Base-by-base conservation (phyloP, 2,888 invertebrate genomes). In the Agrotis exclamationis region DNA sequence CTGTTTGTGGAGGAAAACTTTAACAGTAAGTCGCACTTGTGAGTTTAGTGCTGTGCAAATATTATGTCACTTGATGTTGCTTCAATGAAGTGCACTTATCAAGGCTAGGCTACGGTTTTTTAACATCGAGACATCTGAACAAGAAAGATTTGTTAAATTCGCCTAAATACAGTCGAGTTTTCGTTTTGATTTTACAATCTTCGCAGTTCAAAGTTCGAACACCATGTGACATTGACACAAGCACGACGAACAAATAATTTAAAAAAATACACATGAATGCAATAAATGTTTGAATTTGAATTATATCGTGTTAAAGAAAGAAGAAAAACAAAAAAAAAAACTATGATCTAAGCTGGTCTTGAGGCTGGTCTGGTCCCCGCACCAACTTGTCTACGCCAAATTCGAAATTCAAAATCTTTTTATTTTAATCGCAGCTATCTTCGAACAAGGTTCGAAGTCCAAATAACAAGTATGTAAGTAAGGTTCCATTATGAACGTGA, bases 41-140 rank as follows among this genome's bases (percentile, higher is more conserved):
- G 33, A 39, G 3, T 63, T 39, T 57, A 64, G 60, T 50, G 39
- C 20, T 54, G 54, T 11, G 13, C n/a, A 60, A 79, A 68, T 74
- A 74, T 67, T 51, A 60, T 53, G 45, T 56, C 20, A 58, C 24
- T 65, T 39, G 2, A 20, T 33, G 9, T 73, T 22, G 47, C 11
- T 22, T 45, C 14, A 60, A 47, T 56, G 9, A 76, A 60, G 18
- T 66, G 24, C 60, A 73, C 44, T 51, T n/a, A 39, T 48, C 47
- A 13, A 16, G 24, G 24, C 24, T 64, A 50, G 18, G 3, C n/a
- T n/a, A n/a, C 22, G 4, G 20, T 44, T 44, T 68, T 28, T 3
- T 22, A 14, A 14, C 24, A 50, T 50, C 4, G 44, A 9, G 6
- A 22, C 5, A 13, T 14, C 1, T 48, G 16, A 39, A 9, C 9